phyloP scores from a whole-genome alignment of 2,888 invertebrate species.

The Meganola albula region DNA sequence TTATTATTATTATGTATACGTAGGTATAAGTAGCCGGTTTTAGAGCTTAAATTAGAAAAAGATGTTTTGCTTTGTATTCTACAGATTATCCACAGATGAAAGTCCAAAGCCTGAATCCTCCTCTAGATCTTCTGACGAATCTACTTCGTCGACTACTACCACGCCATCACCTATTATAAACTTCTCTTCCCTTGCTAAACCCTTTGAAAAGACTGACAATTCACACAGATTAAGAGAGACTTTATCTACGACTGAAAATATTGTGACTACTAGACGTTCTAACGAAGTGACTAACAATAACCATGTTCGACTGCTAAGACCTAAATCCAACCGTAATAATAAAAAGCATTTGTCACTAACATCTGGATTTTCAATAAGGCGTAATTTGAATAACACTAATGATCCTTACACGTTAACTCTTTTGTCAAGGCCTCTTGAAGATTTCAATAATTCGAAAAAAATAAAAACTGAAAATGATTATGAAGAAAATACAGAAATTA shows the following conservation, averaged over 20 bases:
- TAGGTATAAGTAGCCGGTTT: no score
- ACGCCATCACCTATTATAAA: conserved; percentile 48
- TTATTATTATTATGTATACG: conserved; percentile 34
- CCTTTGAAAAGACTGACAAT: conserved; percentile 71
- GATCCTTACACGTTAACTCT: conserved; percentile 68
- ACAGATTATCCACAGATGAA: conserved; percentile 77
- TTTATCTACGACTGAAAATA: conserved; percentile 50
- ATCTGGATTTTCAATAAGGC: conserved; percentile 69
- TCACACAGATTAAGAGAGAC: conserved; percentile 53
- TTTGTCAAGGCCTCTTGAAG: conserved; percentile 55
- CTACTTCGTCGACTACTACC: conserved; percentile 45
- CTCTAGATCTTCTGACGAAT: conserved; percentile 58
- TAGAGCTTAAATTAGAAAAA: conserved; percentile 66
- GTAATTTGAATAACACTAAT: conserved; percentile 57
- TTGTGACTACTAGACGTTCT: conserved; percentile 42
- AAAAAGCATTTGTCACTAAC: conserved; percentile 64
- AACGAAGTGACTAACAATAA: conserved; percentile 54
- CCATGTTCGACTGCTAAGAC: conserved; percentile 43
- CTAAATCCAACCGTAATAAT: conserved; percentile 39
- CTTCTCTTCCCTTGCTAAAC: conserved; percentile 69
- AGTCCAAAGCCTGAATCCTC: conserved; percentile 61
- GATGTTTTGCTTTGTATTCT: conserved; percentile 74
- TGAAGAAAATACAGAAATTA: no score
- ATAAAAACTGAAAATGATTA: no score
- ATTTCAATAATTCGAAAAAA: conserved; percentile 34